phyloP scores from a whole-genome alignment of 2,113 vertebrate genomes.

The Cochlearius cochlearius region DNA sequence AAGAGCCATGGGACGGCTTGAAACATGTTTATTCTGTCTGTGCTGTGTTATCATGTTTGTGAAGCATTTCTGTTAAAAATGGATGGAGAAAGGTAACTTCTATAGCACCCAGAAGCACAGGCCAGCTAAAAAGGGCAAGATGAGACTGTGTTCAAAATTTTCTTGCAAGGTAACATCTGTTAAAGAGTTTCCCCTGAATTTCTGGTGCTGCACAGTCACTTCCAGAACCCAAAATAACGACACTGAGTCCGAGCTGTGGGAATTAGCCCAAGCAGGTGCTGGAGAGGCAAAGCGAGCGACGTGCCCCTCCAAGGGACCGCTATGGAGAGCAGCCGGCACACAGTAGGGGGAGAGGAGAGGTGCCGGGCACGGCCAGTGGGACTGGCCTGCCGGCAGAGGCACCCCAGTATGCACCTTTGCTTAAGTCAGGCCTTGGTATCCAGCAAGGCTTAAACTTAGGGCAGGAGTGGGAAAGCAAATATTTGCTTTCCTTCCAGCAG shows the following conservation, averaged over 20 bases:
- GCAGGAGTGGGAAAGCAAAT: not conserved
- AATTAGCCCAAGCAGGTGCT: not conserved
- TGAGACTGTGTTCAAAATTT: not conserved
- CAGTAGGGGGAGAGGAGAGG: not conserved
- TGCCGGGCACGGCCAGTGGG: not conserved
- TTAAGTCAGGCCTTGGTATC: not conserved
- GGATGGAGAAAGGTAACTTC: not conserved
- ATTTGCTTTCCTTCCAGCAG: not conserved
- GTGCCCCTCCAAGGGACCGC: rapidly evolving
- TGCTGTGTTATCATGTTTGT: not conserved
- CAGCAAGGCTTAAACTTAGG: not conserved
- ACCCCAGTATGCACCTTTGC: not conserved
- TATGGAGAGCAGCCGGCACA: not conserved
- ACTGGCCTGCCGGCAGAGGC: not conserved
- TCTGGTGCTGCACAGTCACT: not conserved
- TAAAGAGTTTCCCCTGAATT: not conserved
- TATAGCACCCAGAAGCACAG: not conserved
- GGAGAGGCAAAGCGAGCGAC: not conserved
- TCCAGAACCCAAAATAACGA: not conserved
- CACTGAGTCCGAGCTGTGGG: not conserved
- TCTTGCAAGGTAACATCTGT: not conserved
- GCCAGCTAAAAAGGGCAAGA: not conserved
- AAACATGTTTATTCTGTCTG: not conserved
- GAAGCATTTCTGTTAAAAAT: not conserved
- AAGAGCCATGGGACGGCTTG: not conserved